Conservation (phyloP, 2,888 invertebrate species). For the Drosophila conformis region DNA sequence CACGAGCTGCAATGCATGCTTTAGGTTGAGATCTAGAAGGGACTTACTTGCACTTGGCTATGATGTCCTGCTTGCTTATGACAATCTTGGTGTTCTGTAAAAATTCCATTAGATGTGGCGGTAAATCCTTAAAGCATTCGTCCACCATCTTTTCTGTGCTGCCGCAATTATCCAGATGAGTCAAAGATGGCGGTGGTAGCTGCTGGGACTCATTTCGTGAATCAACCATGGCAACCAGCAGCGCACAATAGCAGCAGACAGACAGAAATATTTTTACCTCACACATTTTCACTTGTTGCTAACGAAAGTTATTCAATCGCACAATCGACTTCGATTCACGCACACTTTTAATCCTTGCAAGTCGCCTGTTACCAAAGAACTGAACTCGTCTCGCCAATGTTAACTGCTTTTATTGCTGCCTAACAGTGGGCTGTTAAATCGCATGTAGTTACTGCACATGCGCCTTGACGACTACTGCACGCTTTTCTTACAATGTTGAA, state of each 20-base stretch:
- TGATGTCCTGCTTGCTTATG: constrained; percentile 81
- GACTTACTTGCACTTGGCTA: constrained; percentile 84
- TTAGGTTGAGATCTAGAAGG: background rate
- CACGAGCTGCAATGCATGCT: constrained; percentile 6
- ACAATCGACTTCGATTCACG: background rate
- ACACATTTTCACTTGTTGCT: constrained; percentile 63
- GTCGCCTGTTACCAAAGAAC: constrained; percentile 44
- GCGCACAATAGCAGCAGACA: constrained; percentile 11
- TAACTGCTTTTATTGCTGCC: constrained; percentile 29
- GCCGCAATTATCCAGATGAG: constrained; percentile 72
- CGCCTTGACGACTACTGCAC: constrained; percentile 40
- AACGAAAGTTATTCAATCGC: constrained; percentile 6
- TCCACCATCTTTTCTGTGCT: constrained; percentile 82
- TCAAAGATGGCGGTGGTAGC: constrained; percentile 24
- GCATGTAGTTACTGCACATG: constrained; percentile 52
- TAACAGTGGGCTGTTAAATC: constrained; percentile 38
- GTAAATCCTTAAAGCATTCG: constrained; percentile 83
- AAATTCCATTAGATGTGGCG: constrained; percentile 83
- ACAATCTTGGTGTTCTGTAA: constrained; percentile 82
- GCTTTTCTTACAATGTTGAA: constrained; percentile 45
- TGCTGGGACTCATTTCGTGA: constrained; percentile 34
- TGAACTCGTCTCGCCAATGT: constrained; percentile 20
- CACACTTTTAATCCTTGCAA: constrained; percentile 22
- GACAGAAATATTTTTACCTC: constrained; percentile 13
- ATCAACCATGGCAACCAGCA: constrained; percentile 21